These are phyloP conservation scores for Uromys caudimaculatus DNA, from an alignment of 2,797 vertebrate genomes.

Conservation along the genomic window DNA sequence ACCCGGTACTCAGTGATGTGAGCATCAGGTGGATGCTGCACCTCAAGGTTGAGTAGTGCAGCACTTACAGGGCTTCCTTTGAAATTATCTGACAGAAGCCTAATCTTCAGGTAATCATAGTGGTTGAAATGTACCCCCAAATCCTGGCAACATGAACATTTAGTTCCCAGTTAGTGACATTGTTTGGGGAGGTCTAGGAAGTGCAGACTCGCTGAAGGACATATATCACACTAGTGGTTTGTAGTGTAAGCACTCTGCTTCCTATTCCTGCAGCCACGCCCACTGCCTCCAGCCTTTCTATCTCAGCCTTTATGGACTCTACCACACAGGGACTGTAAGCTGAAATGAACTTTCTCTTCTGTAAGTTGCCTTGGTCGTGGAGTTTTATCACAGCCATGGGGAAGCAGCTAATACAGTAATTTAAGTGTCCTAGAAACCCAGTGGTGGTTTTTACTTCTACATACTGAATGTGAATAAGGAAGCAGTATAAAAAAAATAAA, in stretches of 20 bases:
- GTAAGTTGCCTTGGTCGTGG: background rate
- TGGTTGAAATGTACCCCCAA: background rate
- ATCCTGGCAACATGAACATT: background rate
- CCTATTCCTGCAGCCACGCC: background rate
- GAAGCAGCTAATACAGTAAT: background rate
- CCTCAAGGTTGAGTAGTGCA: background rate
- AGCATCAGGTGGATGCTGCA: background rate
- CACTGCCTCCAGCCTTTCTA: accelerated
- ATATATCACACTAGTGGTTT: background rate
- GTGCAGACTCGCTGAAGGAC: background rate
- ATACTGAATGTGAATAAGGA: background rate
- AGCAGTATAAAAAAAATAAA: background rate
- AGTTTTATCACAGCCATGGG: background rate
- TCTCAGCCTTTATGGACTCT: background rate
- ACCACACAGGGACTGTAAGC: background rate
- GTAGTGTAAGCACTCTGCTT: no score
- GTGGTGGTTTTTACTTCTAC: background rate
- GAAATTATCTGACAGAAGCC: background rate
- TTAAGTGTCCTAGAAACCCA: background rate
- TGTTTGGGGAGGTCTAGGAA: background rate
- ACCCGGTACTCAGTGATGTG: background rate
- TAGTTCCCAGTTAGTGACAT: background rate
- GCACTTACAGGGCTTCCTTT: background rate
- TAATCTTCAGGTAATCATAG: background rate
- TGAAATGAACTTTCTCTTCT: background rate